Evolutionary conservation across 1,140 invertebrate species (phyloP).

Genomic region (Cydia fagiglandana): DNA sequence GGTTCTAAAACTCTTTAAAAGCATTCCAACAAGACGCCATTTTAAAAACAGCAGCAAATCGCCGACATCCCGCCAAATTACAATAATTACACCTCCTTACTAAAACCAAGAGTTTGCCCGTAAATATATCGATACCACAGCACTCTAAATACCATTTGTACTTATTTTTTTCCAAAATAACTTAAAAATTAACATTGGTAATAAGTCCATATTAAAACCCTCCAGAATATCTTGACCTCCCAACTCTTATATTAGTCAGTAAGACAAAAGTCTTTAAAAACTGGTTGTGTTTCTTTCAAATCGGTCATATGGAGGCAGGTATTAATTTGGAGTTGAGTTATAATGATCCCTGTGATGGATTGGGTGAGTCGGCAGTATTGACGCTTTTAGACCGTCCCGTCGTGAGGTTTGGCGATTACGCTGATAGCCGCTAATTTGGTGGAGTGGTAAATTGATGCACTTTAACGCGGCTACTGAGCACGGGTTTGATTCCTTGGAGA

Average conservation of each 20-base stretch:
- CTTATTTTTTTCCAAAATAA: constrained; percentile 62
- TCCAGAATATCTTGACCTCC: constrained; percentile 44
- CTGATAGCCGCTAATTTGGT: constrained; percentile 14
- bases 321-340: constrained; percentile 72
- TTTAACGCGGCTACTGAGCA: constrained; percentile 4
- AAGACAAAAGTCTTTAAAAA: constrained; percentile 37
- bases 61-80: constrained; percentile 34
- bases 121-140: constrained; percentile 73
- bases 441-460: constrained; percentile 9
- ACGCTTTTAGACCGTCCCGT: constrained; percentile 43
- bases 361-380: constrained; percentile 49
- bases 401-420: not conserved
- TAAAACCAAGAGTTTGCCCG: constrained; percentile 52
- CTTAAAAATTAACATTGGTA: constrained; percentile 72
- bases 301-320: constrained; percentile 67
- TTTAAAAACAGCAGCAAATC: not conserved
- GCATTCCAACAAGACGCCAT: constrained; percentile 9
- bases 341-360: constrained; percentile 74
- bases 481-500: not conserved
- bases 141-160: constrained; percentile 72
- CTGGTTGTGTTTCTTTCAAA: constrained; percentile 55
- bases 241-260: constrained; percentile 8
- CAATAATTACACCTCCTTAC: constrained; percentile 36
- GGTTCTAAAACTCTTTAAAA: not conserved
- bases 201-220: constrained; percentile 56